Evolutionary conservation across 1,140 invertebrate species (phyloP), one percentile per base, ranked within the genome.

Genomic region (Liolophura sinensis): DNA sequence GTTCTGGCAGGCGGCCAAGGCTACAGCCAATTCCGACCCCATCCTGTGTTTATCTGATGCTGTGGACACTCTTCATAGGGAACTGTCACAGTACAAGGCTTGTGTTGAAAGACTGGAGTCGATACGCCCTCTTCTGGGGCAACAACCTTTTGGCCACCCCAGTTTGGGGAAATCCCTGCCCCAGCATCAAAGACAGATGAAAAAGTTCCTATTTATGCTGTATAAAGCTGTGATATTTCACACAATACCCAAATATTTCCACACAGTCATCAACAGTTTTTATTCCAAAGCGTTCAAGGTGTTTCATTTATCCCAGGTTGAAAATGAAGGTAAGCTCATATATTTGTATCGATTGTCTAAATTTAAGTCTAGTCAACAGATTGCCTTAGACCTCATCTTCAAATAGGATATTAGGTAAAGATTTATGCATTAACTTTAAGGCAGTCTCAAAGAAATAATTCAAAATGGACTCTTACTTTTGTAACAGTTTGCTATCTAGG

Each of bases 201-300:
- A 65, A 16, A 67, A 70, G 49, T 55, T 62, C 0, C 48, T 72
- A 18, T 67, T 74, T 18, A 61, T 73, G 11, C 62, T 76, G 22
- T 71, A 74, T 25, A 78, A 79, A 64, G 70, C 78, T 24, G 63
- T 76, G 18, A 63, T 82, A 18, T 80, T 82, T 57, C 73, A 68
- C 25, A 49, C 71, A 11, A 70, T 68, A 52, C 70, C 74, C 40
- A 64, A 66, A 59, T 56, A 51, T 31, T 77, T 80, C 66, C 55
- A 64, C 25, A 65, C 65, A 58, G 68, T 65, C 18, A 75, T 80
- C 14, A 69, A 80, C 48, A 56, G 70, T 27, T 80, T 78, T 62
- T 82, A 82, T 65, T 71, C 73, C 16, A 61, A 76, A 60, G 76
- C 76, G 22, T 80, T 82, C 57, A 68, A 69, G 48, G 71, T 79